These are phyloP conservation scores for Poeciliopsis paucimaculata DNA, from an alignment of 2,797 vertebrate species.

Conservation along the genomic window DNA sequence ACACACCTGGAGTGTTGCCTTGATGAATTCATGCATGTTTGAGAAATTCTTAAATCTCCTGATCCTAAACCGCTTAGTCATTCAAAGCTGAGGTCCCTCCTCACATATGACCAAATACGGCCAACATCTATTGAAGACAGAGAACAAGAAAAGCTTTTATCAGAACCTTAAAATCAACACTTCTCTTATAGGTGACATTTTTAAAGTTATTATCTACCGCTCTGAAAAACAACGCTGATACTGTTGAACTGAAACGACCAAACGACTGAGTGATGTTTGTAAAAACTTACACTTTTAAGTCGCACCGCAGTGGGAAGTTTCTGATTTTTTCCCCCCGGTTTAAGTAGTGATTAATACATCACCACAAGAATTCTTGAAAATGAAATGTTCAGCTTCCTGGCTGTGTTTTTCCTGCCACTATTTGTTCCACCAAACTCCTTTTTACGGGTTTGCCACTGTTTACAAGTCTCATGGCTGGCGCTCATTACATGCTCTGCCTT, in stretches of 20 bases:
- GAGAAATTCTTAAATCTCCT: too few species aligned
- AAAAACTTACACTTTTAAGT: conserved; percentile 18
- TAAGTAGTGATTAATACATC: conserved; percentile 52
- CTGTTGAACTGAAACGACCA: neutral
- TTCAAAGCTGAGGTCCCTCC: too few species aligned
- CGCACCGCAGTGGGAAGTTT: conserved; percentile 17
- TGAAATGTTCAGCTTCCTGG: conserved; percentile 7
- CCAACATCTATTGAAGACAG: neutral
- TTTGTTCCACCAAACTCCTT: conserved; percentile 29
- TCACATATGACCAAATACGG: neutral
- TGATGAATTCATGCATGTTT: too few species aligned
- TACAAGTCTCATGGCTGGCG: conserved; percentile 27
- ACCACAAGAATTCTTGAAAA: neutral
- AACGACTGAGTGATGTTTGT: conserved; percentile 9
- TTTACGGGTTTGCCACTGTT: conserved; percentile 27
- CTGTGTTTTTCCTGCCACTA: neutral
- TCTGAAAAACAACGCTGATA: neutral
- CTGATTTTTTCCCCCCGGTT: conserved; percentile 12
- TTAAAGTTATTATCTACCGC: neutral
- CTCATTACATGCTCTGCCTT: conserved; percentile 22
- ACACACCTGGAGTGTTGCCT: too few species aligned
- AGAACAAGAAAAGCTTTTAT: neutral
- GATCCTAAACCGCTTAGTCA: too few species aligned
- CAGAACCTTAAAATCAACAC: neutral
- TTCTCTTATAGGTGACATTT: neutral